Conservation (phyloP, 2,113 vertebrate genomes). For the Xenopus tropicalis region UCB_Xtro_10.0 CM004443.2:140246001-140246500, state of each 20-base stretch:
- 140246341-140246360: too few relatives aligned
- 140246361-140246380: too few relatives aligned
- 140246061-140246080: constrained; percentile 3
- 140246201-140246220: background rate
- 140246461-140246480: too few relatives aligned
- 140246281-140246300: too few relatives aligned
- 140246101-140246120: constrained; percentile 1
- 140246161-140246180: background rate
- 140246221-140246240: background rate
- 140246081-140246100: constrained; percentile 1
- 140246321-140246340: too few relatives aligned
- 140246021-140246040: background rate
- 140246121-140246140: constrained; percentile 1
- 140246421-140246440: too few relatives aligned
- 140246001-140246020: background rate
- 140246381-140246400: too few relatives aligned
- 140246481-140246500: too few relatives aligned
- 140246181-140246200: background rate
- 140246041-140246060: constrained; percentile 1
- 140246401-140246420: too few relatives aligned
- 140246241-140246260: background rate
- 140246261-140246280: background rate
- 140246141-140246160: background rate
- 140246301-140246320: too few relatives aligned
- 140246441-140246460: too few relatives aligned